Percentiles rank a stretch among this genome's conserved stretches.
Evolutionary conservation across 2,113 vertebrate genomes (phyloP).

Genomic region (Helogale parvula): DNA sequence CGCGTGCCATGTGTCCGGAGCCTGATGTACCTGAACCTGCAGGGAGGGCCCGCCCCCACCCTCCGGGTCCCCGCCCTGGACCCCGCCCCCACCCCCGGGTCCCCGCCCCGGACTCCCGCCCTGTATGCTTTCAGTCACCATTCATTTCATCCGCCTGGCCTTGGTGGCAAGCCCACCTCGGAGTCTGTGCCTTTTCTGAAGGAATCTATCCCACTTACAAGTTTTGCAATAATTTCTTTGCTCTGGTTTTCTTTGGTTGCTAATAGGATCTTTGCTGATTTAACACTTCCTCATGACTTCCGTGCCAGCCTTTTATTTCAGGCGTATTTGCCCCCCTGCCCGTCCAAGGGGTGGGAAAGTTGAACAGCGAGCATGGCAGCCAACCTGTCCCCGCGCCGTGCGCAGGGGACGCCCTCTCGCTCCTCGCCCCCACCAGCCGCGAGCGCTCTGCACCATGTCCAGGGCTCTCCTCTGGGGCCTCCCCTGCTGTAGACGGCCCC

Average conservation of each 20-base stretch:
- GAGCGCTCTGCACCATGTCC: neutral
- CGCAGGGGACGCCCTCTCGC: neutral
- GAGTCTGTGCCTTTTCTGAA: neutral
- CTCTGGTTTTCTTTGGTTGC: neutral
- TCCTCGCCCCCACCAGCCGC: neutral
- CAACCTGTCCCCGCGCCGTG: neutral
- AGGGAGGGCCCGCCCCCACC: neutral
- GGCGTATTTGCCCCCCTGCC: neutral
- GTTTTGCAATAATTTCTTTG: rapidly evolving
- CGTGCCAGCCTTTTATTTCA: rapidly evolving
- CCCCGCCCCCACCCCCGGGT: neutral
- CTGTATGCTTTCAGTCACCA: neutral
- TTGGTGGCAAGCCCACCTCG: too few species aligned
- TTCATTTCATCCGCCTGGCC: neutral
- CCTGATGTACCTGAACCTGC: rapidly evolving
- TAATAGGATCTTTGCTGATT: rapidly evolving
- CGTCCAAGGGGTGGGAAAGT: neutral
- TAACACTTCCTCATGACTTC: rapidly evolving
- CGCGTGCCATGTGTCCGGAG: rapidly evolving
- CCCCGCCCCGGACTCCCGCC: rapidly evolving
- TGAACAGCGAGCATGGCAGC: neutral
- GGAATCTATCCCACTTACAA: neutral
- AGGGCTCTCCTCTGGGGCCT: neutral
- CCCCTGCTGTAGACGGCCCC: too few species aligned
- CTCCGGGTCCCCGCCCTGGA: rapidly evolving